phyloP scores from a whole-genome alignment of 1,140 invertebrate genomes.

The Heliconius nattereri region DNA sequence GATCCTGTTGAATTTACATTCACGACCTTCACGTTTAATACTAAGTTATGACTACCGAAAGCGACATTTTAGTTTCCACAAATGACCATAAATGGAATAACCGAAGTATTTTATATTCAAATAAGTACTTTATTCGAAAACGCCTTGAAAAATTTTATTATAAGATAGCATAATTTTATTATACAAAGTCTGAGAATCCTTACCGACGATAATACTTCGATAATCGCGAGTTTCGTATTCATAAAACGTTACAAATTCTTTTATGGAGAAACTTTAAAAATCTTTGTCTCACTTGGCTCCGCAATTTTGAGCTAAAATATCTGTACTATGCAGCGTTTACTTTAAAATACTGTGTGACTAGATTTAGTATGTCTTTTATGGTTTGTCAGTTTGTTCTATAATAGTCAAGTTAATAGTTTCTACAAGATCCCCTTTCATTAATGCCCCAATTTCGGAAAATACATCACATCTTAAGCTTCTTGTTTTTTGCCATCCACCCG shows the following conservation, averaged over 20 bases:
- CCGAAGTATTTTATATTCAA: conserved; percentile 20
- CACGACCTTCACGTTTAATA: no score
- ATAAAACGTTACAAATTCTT: conserved; percentile 62
- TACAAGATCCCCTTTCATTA: no score
- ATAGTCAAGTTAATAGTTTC: background rate
- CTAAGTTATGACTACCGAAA: no score
- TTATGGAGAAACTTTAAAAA: conserved; percentile 65
- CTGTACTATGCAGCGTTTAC: background rate
- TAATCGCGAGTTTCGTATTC: conserved; percentile 54
- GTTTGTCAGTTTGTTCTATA: background rate
- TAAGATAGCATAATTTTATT: conserved; percentile 37
- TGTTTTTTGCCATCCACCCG: no score
- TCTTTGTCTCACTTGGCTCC: conserved; percentile 36
- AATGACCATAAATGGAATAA: no score
- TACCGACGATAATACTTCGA: conserved; percentile 30
- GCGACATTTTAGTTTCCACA: no score
- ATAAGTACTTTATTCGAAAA: conserved; percentile 13
- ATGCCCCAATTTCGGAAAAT: no score
- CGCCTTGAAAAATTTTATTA: conserved; percentile 29
- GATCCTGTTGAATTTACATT: no score
- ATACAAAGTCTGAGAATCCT: conserved; percentile 31
- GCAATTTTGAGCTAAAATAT: conserved; percentile 3
- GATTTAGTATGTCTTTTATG: background rate
- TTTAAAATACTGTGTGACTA: background rate
- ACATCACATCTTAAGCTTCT: no score